Conservation (phyloP, 2,113 vertebrate species). For the Pituophis catenifer region DNA sequence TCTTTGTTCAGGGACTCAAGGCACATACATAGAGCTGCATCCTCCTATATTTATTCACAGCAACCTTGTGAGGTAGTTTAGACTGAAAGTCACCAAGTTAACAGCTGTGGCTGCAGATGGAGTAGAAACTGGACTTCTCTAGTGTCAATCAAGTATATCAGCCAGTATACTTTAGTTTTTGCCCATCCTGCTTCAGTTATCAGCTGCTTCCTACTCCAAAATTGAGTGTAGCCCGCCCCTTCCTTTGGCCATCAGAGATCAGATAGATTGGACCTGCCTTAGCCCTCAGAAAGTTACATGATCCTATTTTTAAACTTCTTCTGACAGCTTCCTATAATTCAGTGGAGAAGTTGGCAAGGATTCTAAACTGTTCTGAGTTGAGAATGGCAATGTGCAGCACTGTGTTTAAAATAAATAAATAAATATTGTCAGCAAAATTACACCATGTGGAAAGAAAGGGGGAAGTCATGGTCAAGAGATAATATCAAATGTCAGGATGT, state of each 20-base stretch:
- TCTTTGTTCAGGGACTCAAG: neutral
- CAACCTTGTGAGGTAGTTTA: neutral
- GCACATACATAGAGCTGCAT: neutral
- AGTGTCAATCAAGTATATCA: neutral
- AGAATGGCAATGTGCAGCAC: neutral
- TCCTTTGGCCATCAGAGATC: neutral
- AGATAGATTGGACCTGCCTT: neutral
- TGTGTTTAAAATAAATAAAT: neutral
- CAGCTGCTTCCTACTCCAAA: neutral
- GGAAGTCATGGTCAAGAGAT: neutral
- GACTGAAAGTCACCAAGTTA: no score
- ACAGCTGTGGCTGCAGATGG: neutral
- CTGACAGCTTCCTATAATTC: neutral
- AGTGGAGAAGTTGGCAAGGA: neutral
- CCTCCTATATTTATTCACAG: neutral
- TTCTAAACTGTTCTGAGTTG: neutral
- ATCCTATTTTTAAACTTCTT: neutral
- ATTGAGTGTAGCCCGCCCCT: neutral
- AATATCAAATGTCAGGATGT: neutral
- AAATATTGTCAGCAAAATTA: neutral
- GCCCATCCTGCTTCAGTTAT: neutral
- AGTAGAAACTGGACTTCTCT: neutral
- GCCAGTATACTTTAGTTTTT: neutral
- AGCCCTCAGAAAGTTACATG: neutral
- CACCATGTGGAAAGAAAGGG: neutral